Evolutionary conservation across 2,113 vertebrate species (phyloP), one percentile per base, ranked within the genome.

Genomic region (Cyanoliseus patagonus): DNA sequence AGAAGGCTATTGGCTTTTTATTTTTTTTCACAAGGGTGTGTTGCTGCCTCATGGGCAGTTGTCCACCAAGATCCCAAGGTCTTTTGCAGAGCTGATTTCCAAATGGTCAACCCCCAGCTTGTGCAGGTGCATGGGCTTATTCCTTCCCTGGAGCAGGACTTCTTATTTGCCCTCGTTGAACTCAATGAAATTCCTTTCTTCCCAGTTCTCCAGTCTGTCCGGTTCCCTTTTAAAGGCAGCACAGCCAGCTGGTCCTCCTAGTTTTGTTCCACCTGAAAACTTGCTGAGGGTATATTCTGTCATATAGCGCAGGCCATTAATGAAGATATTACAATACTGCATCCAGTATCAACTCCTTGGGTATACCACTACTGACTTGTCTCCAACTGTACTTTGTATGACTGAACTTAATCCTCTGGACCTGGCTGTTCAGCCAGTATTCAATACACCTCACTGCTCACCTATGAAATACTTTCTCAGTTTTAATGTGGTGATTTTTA

Each of bases 51-150:
- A 17, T 25, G 61, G 14, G 9, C 46, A n/a, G 18, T 5, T 79
- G 14, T 62, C 41, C 33, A 31, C 23, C 28, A 86, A 30, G 41
- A 67, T 61, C 6, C 39, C 17, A 74, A 49, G 24, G 30, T 51
- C 25, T 42, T 79, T 20, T 2, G 4, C 35, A 79, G 16, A 63
- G 27, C 20, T 79, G 14, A 15, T 72, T 86, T 83, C 37, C 30
- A 19, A 7, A 42, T 11, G 6, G 7, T 51, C 53, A 69, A 2
- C 4, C 2, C 2, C 7, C 14, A 37, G 10, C 0, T 0, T 55
- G 12, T 6, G 13, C 2, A 41, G 30, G 2, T 51, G 17, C 23
- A 17, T 13, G 31, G 22, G 5, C 13, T 55, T 61, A 18, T 57
- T 59, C 31, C 23, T 67, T 11, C 11, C 2, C 25, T 53, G 7